Conservation (phyloP, 2,797 vertebrate species). For the Diglossa cyanea region DNA sequence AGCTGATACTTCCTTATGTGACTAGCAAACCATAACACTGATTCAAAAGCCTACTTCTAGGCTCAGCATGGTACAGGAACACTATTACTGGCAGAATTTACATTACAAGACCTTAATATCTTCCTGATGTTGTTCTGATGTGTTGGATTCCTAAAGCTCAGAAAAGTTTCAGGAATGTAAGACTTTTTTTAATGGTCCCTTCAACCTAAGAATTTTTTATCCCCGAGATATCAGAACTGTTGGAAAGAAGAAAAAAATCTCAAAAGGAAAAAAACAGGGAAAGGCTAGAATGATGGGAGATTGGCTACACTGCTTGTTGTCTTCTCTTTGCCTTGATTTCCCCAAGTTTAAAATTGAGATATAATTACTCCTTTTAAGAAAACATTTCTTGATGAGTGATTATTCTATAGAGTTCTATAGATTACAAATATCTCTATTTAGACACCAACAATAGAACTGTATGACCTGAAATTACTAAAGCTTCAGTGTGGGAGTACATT, state of each 20-base stretch:
- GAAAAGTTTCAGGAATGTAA: not conserved
- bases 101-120: not conserved
- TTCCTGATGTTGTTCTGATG: not conserved
- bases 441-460: not conserved
- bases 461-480: not conserved
- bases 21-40: not conserved
- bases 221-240: not conserved
- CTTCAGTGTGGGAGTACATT: not conserved
- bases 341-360: not conserved
- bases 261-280: not conserved
- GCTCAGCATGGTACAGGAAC: not conserved
- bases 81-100: not conserved
- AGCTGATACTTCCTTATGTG: not conserved
- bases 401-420: not conserved
- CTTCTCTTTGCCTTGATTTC: not conserved
- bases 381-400: not conserved
- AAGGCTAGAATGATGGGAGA: not conserved
- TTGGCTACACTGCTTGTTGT: not conserved
- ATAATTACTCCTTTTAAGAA: not conserved
- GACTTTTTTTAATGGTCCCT: not conserved
- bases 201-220: not conserved
- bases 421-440: not conserved
- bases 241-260: not conserved
- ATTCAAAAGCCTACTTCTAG: not conserved
- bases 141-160: not conserved